Evolutionary conservation across 2,888 invertebrate genomes (phyloP).

Genomic region (Pseudeuparius sepicola): DNA sequence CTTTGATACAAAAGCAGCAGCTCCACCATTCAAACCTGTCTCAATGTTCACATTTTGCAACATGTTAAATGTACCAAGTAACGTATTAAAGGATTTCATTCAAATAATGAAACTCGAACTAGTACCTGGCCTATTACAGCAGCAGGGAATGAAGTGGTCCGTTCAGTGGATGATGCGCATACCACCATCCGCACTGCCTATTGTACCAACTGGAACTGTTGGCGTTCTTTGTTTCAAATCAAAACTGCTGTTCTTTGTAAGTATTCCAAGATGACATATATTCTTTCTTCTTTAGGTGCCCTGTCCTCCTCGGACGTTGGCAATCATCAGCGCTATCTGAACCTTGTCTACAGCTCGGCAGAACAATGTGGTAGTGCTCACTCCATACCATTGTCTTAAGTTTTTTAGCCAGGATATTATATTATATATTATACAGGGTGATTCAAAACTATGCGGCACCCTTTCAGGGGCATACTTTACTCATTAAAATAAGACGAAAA

Average conservation of each 20-base stretch:
- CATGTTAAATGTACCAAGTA: conserved; percentile 73
- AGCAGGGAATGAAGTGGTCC: conserved; percentile 69
- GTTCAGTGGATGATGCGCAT: conserved; percentile 88
- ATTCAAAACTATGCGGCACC: too few species aligned
- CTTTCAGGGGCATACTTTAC: too few species aligned
- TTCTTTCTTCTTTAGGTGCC: too few species aligned
- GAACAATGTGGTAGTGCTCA: too few species aligned
- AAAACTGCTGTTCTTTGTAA: conserved; percentile 88
- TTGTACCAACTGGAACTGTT: conserved; percentile 83
- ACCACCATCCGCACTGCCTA: conserved; percentile 77
- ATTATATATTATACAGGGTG: too few species aligned
- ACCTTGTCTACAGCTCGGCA: too few species aligned
- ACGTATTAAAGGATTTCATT: conserved; percentile 85
- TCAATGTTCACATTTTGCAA: conserved; percentile 78
- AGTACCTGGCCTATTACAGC: conserved; percentile 49
- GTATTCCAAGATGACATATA: conserved; percentile 33
- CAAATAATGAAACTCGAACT: conserved; percentile 68
- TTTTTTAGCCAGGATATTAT: too few species aligned
- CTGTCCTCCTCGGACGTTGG: too few species aligned
- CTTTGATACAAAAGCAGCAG: conserved; percentile 81
- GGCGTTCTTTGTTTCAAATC: conserved; percentile 76
- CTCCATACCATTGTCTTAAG: too few species aligned
- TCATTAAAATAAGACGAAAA: too few species aligned
- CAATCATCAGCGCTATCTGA: too few species aligned
- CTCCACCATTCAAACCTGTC: conserved; percentile 85